Evolutionary conservation across 2,888 invertebrate species (phyloP).

Genomic region (Callyntrura guangdongensis): DNA sequence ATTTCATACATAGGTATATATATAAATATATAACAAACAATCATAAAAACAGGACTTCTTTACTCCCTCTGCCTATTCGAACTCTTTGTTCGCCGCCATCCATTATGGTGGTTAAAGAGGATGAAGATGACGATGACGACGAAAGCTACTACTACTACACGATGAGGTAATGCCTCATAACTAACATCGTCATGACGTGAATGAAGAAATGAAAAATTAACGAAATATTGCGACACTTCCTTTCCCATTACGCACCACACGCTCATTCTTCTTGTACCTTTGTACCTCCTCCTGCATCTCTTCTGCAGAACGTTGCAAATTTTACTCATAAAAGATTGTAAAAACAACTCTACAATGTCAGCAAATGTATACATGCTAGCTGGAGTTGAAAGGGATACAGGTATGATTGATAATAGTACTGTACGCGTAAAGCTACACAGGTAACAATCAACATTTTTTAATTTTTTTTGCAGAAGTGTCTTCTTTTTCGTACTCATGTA

Average conservation of each 20-base stretch:
- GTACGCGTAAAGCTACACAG: no score
- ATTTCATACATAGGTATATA: no score
- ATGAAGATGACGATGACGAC: not conserved
- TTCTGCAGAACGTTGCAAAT: not conserved
- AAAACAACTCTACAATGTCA: no score
- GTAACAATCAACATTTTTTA: not conserved
- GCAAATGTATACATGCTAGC: no score
- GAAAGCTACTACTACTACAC: constrained; percentile 45
- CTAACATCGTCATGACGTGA: constrained; percentile 49
- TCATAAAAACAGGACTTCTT: constrained; percentile 4
- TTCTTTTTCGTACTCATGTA: no score
- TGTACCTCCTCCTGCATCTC: not conserved
- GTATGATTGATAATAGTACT: constrained; percentile 11
- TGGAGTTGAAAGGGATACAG: not conserved
- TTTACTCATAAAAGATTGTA: constrained; percentile 10
- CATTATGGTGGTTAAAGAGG: constrained; percentile 15
- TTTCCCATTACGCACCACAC: constrained; percentile 74
- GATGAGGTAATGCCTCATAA: constrained; percentile 71
- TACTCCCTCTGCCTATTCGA: not conserved
- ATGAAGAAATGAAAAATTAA: constrained; percentile 80
- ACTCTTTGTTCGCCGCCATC: not conserved
- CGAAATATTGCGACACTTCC: constrained; percentile 80
- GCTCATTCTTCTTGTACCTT: constrained; percentile 18
- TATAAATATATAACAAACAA: not conserved
- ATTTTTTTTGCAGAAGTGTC: not conserved